Percentiles rank a stretch among this genome's conserved stretches.
phyloP scores from a whole-genome alignment of 2,113 vertebrate genomes.

The Hypocryptadius cinnamomeus region DNA sequence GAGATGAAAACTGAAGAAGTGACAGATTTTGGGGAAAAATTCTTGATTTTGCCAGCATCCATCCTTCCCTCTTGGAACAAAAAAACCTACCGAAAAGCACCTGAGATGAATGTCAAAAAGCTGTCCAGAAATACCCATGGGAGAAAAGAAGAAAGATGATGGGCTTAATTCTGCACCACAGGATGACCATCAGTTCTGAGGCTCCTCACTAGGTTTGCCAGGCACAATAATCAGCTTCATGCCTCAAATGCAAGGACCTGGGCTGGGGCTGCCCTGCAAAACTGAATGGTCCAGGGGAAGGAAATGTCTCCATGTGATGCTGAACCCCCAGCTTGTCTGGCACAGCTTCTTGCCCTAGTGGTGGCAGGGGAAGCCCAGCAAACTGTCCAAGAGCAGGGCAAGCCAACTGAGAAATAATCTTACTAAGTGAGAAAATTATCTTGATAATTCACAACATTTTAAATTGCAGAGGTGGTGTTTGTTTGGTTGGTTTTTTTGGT shows the following conservation, averaged over 20 bases:
- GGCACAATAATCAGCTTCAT: background rate
- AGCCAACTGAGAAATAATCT: background rate
- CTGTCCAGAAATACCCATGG: background rate
- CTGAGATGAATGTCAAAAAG: background rate
- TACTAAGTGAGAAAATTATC: background rate
- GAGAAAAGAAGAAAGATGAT: background rate
- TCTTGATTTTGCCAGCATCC: background rate
- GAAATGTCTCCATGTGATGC: fast-evolving
- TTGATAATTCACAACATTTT: background rate
- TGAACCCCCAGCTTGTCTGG: background rate
- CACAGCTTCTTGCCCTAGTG: background rate
- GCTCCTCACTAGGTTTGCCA: background rate
- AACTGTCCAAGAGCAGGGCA: background rate
- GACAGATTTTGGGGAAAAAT: background rate
- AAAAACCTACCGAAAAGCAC: background rate
- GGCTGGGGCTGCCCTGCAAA: background rate
- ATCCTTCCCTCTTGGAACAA: background rate
- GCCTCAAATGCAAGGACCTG: background rate
- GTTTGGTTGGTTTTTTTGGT: background rate
- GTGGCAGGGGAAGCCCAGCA: background rate
- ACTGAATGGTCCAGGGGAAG: background rate
- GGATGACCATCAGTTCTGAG: background rate
- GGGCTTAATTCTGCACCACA: background rate
- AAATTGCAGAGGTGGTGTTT: background rate
- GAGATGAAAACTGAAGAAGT: background rate